These are phyloP conservation scores for Himalopsyche anomala DNA, from an alignment of 2,888 invertebrate genomes.

Conservation along the genomic window DNA sequence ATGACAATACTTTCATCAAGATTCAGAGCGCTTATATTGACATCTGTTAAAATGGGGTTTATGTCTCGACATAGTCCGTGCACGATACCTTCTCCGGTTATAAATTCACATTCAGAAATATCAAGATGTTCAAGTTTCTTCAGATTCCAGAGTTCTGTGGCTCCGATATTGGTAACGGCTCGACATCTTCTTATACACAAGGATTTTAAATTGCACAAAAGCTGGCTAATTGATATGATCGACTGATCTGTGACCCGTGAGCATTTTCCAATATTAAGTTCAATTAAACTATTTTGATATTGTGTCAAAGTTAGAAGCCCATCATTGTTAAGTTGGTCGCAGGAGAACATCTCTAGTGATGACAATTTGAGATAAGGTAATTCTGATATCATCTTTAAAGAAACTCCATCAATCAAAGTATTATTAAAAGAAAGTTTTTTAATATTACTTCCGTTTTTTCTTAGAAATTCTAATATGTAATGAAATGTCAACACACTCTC, in stretches of 20 bases:
- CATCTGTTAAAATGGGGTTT: constrained; percentile 74
- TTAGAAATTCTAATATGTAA: constrained; percentile 79
- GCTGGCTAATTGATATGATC: constrained; percentile 78
- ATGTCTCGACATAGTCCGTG: constrained; percentile 77
- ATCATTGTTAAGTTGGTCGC: constrained; percentile 80
- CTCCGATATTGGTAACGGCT: constrained; percentile 80
- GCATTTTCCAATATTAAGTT: constrained; percentile 81
- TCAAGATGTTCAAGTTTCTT: constrained; percentile 78
- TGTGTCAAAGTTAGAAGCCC: constrained; percentile 77
- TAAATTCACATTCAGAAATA: constrained; percentile 81
- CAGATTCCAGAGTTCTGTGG: constrained; percentile 76
- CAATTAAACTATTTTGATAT: constrained; percentile 76
- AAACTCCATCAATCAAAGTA: constrained; percentile 82
- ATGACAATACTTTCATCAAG: constrained; percentile 80
- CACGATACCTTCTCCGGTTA: constrained; percentile 79
- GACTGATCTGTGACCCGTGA: constrained; percentile 81
- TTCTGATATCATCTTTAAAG: constrained; percentile 77
- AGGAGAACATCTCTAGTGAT: constrained; percentile 76
- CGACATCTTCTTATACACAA: constrained; percentile 81
- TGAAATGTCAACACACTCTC: constrained; percentile 85
- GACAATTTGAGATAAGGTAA: constrained; percentile 76
- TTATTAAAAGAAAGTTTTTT: constrained; percentile 81
- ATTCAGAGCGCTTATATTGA: constrained; percentile 79
- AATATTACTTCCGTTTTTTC: constrained; percentile 75
- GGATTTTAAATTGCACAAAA: constrained; percentile 77